Evolutionary conservation across 2,113 vertebrate species (phyloP).

Genomic region (Upupa epops): DNA sequence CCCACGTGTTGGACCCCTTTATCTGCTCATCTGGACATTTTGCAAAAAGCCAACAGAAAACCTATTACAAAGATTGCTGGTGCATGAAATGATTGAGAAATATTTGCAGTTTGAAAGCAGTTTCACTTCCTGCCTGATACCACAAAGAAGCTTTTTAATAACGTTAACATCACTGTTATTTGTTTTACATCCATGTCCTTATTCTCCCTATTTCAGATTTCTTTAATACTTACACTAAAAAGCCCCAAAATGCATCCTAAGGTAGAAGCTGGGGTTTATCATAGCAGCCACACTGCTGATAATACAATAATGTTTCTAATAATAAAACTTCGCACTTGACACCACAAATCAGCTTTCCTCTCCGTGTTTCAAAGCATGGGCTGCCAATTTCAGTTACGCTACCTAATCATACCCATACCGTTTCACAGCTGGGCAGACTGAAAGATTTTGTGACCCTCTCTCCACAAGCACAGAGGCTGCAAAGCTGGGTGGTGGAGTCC

Average conservation of each 20-base stretch:
- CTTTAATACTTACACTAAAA: not conserved
- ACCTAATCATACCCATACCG: not conserved
- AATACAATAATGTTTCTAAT: slow-evolving; percentile 22
- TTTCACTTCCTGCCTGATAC: slow-evolving; percentile 79
- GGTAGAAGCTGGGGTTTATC: slow-evolving; percentile 3
- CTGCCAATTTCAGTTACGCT: slow-evolving; percentile 20
- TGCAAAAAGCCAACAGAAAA: slow-evolving; percentile 62
- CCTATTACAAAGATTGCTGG: slow-evolving; percentile 70
- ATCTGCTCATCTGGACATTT: slow-evolving; percentile 59
- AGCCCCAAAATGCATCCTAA: not conserved
- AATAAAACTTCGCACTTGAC: not conserved
- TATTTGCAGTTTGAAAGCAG: slow-evolving; percentile 77
- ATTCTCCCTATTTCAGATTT: slow-evolving; percentile 41
- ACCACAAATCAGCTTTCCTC: slow-evolving; percentile 15
- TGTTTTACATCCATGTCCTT: slow-evolving; percentile 14
- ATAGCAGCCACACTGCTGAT: not conserved
- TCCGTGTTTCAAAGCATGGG: not conserved
- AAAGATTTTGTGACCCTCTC: slow-evolving; percentile 9
- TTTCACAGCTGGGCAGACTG: slow-evolving; percentile 21
- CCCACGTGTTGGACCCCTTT: slow-evolving; percentile 33
- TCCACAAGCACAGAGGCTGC: not conserved
- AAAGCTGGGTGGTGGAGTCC: not conserved
- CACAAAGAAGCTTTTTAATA: slow-evolving; percentile 78
- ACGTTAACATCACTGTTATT: slow-evolving; percentile 63
- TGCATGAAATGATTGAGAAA: slow-evolving; percentile 79